Evolutionary conservation across 2,888 invertebrate genomes (phyloP).

Genomic region (Torymus tubicola): DNA sequence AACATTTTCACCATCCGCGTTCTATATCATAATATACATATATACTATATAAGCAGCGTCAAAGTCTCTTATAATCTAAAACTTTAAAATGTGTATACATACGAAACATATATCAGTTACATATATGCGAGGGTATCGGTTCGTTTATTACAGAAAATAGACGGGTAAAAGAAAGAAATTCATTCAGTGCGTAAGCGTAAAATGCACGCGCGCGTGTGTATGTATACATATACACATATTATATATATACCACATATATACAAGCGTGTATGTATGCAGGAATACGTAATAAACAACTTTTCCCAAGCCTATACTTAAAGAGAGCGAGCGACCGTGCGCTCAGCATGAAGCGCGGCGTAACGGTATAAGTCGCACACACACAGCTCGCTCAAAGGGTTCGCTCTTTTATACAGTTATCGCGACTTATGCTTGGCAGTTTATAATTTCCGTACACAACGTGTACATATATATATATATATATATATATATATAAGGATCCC

Average conservation of each 20-base stretch:
- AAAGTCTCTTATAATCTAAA: no score
- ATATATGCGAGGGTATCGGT: background rate
- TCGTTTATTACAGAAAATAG: conserved; percentile 1
- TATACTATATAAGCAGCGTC: no score
- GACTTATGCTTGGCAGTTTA: no score
- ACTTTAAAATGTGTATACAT: background rate
- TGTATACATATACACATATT: no score
- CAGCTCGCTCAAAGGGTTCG: conserved; percentile 43
- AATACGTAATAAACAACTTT: conserved; percentile 50
- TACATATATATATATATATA: no score
- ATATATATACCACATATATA: no score
- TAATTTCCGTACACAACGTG: no score
- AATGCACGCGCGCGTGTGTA: no score
- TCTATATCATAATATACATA: no score
- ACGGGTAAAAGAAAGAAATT: conserved; percentile 44
- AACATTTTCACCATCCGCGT: no score
- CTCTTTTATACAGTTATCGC: conserved; percentile 40
- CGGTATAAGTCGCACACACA: conserved; percentile 47
- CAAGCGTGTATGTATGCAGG: background rate
- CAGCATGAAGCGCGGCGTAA: conserved; percentile 43
- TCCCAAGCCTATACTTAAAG: conserved; percentile 41
- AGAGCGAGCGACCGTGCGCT: conserved; percentile 24
- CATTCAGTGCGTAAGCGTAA: conserved; percentile 40
- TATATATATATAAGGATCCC: no score
- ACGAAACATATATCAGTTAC: conserved; percentile 28